Evolutionary conservation across 2,797 vertebrate genomes (phyloP).

Genomic region (Potorous gilbertii): DNA sequence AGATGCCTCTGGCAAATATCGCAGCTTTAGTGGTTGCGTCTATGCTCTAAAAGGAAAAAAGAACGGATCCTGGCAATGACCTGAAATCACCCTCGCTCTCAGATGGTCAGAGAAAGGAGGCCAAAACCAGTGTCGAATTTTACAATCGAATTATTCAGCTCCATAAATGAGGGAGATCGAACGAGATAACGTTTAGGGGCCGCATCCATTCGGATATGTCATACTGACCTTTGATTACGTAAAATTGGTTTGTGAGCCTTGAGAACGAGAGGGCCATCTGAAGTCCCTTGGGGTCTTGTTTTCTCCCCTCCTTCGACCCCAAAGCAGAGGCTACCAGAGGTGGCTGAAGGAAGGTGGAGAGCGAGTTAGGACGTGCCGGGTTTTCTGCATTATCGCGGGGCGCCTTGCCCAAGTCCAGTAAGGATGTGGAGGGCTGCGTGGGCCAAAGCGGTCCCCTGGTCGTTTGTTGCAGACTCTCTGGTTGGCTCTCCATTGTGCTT

Average conservation of each 20-base stretch:
- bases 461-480: not conserved
- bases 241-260: not conserved
- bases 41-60: not conserved
- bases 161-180: not conserved
- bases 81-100: not conserved
- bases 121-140: not conserved
- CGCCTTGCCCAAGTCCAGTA: not conserved
- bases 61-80: not conserved
- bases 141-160: not conserved
- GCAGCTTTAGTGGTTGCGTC: not conserved
- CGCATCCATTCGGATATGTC: too few relatives aligned
- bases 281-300: not conserved
- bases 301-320: not conserved
- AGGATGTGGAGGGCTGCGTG: not conserved
- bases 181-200: not conserved
- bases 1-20: not conserved
- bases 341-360: not conserved
- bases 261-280: not conserved
- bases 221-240: not conserved
- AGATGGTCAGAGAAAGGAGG: not conserved
- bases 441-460: not conserved
- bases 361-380: not conserved
- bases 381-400: not conserved
- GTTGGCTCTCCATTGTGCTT: not conserved
- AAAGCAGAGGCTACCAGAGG: not conserved